phyloP scores from a whole-genome alignment of 2,888 invertebrate genomes.

The Phalera bucephala region DNA sequence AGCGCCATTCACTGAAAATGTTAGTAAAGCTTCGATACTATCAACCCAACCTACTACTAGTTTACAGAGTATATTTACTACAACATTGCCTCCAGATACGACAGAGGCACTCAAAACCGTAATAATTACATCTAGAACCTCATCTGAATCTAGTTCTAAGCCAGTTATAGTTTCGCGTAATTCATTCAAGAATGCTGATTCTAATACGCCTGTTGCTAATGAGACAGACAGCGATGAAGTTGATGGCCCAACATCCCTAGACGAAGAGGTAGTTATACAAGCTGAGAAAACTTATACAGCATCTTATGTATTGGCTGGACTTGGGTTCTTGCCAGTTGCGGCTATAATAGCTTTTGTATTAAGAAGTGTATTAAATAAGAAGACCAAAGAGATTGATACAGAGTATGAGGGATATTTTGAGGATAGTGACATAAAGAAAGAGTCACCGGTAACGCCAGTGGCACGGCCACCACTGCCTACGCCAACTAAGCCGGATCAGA shows the following conservation, averaged over 20 bases:
- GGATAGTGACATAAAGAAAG: slow-evolving; percentile 79
- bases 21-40: slow-evolving; percentile 9
- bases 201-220: slow-evolving; percentile 39
- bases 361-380: slow-evolving; percentile 79
- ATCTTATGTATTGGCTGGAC: slow-evolving; percentile 83
- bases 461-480: slow-evolving; percentile 81
- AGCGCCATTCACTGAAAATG: slow-evolving; percentile 17
- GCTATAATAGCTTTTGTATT: slow-evolving; percentile 82
- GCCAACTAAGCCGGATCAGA: slow-evolving; percentile 81
- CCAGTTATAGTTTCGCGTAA: slow-evolving; percentile 43
- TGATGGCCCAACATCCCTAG: slow-evolving; percentile 46
- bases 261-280: slow-evolving; percentile 82
- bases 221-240: slow-evolving; percentile 37
- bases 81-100: slow-evolving; percentile 31
- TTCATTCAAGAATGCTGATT: slow-evolving; percentile 26
- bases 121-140: slow-evolving; percentile 71
- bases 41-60: slow-evolving; percentile 29
- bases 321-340: slow-evolving; percentile 83
- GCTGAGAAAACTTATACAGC: slow-evolving; percentile 84
- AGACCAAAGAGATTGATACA: slow-evolving; percentile 79
- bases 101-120: slow-evolving; percentile 51
- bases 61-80: slow-evolving; percentile 24
- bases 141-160: slow-evolving; percentile 64
- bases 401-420: slow-evolving; percentile 85
- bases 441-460: slow-evolving; percentile 77